Base-by-base conservation (phyloP, 2,797 vertebrate species). In the Malacoctenus gilli region DNA sequence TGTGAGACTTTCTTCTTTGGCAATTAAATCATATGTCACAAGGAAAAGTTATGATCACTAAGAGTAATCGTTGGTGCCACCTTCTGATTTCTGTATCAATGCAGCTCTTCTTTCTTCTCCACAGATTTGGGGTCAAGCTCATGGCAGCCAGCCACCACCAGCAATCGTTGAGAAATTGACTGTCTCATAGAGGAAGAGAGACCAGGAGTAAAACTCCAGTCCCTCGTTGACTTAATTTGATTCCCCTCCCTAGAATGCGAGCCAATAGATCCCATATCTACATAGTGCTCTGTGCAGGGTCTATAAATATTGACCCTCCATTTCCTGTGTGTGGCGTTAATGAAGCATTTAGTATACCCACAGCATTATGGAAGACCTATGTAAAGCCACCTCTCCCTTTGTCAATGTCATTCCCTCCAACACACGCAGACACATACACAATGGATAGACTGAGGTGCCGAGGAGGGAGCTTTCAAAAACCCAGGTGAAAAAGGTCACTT, bases 231-330 rank as follows among this genome's bases (percentile, higher is more conserved):
- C 84, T 89, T 87, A 81, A 91, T 90, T 88, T 85, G 84, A 89
- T 88, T 88, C 82, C 73, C 71, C 54, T 81, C 77, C 71, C 77
- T 73, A 56, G 86, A 86, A 89, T 60, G 55, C 56, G 23, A 75
- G 82, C 83, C 80, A 80, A 87, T 85, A 85, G 81, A 87, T 88
- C 51, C 79, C 36, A 70, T 82, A 85, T 88, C 84, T 85, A 78
- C 83, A 79, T 84, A 88, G 85, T 72, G 80, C 82, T 85, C 79
- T 70, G 77, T 56, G 51, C 76, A 62, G 66, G 85, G 88, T 91
- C 90, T 90, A 92, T 91, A 91, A 92, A 91, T 91, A 92, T 91
- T 90, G 90, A 91, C 89, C 80, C 82, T 82, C 73, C 61, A 68
- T 87, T 89, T 90, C 86, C 83, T 89, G 79, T 82, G 85, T 89